Evolutionary conservation across 2,113 vertebrate species (phyloP).

Genomic region (Indicator indicator): DNA sequence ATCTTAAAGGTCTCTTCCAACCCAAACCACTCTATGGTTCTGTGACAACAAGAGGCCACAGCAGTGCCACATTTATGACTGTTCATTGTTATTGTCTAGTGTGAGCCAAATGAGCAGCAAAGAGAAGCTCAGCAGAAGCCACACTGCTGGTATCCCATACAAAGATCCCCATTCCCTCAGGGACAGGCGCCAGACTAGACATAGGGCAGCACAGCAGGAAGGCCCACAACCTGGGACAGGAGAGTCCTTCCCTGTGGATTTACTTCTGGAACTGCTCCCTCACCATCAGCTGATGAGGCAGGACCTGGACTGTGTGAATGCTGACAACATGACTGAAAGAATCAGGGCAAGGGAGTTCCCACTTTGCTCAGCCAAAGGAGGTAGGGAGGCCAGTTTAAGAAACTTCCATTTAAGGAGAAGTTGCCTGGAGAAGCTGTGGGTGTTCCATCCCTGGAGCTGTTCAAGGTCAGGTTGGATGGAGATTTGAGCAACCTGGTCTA

Average conservation of each 20-base stretch:
- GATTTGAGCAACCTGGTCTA: background rate
- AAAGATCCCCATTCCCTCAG: rapidly evolving
- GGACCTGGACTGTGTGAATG: rapidly evolving
- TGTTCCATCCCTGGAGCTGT: background rate
- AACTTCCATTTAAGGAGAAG: background rate
- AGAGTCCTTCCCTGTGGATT: background rate
- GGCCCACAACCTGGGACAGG: rapidly evolving
- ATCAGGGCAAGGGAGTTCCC: background rate
- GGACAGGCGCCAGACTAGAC: background rate
- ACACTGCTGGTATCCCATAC: background rate
- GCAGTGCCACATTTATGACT: background rate
- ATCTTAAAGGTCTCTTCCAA: background rate
- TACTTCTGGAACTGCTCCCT: background rate
- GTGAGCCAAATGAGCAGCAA: background rate
- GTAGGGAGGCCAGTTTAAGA: background rate
- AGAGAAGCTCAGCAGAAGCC: background rate
- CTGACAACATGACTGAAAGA: rapidly evolving
- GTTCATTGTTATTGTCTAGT: background rate
- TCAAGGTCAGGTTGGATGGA: background rate
- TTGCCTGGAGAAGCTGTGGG: background rate
- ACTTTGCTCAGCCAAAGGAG: background rate
- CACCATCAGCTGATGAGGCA: background rate
- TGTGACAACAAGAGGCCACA: background rate
- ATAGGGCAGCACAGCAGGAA: background rate
- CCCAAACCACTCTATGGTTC: background rate